phyloP scores from a whole-genome alignment of 2,888 invertebrate genomes.

The Acleris cristana region DNA sequence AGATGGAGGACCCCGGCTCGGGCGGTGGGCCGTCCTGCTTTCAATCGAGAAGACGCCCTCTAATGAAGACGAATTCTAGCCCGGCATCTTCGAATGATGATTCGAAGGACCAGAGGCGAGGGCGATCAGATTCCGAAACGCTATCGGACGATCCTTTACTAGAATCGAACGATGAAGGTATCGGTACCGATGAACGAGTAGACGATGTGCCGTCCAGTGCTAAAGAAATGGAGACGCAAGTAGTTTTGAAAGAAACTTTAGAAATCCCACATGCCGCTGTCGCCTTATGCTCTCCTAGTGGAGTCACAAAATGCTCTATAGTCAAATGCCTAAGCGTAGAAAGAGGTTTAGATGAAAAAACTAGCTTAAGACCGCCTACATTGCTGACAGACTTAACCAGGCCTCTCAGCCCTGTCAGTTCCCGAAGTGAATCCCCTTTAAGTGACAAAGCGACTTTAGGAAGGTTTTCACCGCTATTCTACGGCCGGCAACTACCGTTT shows the following conservation, averaged over 20 bases:
- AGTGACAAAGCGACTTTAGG: slow-evolving; percentile 88
- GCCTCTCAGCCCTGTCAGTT: slow-evolving; percentile 89
- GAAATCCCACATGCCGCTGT: slow-evolving; percentile 65
- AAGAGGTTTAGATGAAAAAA: slow-evolving; percentile 77
- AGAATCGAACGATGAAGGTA: slow-evolving; percentile 91
- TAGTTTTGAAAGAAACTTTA: slow-evolving; percentile 72
- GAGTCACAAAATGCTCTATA: slow-evolving; percentile 79
- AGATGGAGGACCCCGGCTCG: slow-evolving; percentile 89
- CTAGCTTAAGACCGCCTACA: slow-evolving; percentile 70
- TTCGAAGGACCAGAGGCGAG: slow-evolving; percentile 80
- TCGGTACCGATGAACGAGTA: slow-evolving; percentile 90
- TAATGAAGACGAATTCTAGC: slow-evolving; percentile 85
- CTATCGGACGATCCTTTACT: slow-evolving; percentile 88
- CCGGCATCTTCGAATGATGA: slow-evolving; percentile 74
- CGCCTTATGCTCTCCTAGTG: slow-evolving; percentile 73
- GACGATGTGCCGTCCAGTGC: slow-evolving; percentile 89
- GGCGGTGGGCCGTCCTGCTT: slow-evolving; percentile 81
- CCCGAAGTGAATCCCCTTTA: slow-evolving; percentile 90
- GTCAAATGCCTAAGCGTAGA: slow-evolving; percentile 84
- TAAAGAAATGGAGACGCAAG: slow-evolving; percentile 82
- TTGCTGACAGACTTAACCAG: slow-evolving; percentile 85
- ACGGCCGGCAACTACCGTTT: slow-evolving; percentile 87
- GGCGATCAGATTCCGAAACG: slow-evolving; percentile 89
- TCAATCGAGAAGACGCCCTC: slow-evolving; percentile 84
- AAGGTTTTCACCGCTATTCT: slow-evolving; percentile 88